Evolutionary conservation across 2,888 invertebrate genomes (phyloP).

Genomic region (Physocephala rufipes): DNA sequence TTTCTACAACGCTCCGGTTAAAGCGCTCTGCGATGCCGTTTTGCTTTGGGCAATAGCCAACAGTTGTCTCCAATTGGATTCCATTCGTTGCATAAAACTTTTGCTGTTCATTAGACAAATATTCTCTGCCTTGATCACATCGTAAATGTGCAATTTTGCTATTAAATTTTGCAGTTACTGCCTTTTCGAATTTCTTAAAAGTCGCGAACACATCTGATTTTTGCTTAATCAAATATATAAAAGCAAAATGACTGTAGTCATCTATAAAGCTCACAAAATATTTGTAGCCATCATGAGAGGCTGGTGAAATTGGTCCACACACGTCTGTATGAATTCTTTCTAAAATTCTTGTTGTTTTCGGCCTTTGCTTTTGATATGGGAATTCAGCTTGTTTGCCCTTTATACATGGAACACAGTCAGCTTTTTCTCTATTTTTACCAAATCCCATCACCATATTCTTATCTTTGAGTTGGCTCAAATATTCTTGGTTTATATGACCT

Average conservation of each 20-base stretch:
- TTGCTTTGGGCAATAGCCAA: constrained; percentile 47
- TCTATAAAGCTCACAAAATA: constrained; percentile 46
- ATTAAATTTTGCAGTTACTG: constrained; percentile 43
- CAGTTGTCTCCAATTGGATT: constrained; percentile 43
- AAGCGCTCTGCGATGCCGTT: constrained; percentile 48
- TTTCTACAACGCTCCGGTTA: constrained; percentile 46
- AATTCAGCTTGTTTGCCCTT: too few relatives aligned
- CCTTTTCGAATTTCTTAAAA: constrained; percentile 43
- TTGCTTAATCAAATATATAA: constrained; percentile 32
- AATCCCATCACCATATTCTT: too few relatives aligned
- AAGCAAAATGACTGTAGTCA: constrained; percentile 43
- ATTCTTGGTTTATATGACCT: too few relatives aligned
- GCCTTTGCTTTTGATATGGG: constrained; percentile 42
- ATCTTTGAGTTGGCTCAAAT: too few relatives aligned
- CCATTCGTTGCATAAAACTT: constrained; percentile 45
- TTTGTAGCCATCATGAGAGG: constrained; percentile 42
- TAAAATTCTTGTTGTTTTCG: constrained; percentile 24
- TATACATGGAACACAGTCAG: too few relatives aligned
- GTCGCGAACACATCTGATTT: constrained; percentile 21
- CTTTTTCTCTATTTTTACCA: too few relatives aligned
- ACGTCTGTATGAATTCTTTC: constrained; percentile 8
- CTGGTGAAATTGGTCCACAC: constrained; percentile 33
- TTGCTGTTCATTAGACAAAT: constrained; percentile 40
- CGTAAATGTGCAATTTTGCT: constrained; percentile 39
- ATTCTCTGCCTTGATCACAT: constrained; percentile 45